These are phyloP conservation scores for Cyprinodon variegatus DNA, from an alignment of 2,113 vertebrate species.

Conservation along the genomic window DNA sequence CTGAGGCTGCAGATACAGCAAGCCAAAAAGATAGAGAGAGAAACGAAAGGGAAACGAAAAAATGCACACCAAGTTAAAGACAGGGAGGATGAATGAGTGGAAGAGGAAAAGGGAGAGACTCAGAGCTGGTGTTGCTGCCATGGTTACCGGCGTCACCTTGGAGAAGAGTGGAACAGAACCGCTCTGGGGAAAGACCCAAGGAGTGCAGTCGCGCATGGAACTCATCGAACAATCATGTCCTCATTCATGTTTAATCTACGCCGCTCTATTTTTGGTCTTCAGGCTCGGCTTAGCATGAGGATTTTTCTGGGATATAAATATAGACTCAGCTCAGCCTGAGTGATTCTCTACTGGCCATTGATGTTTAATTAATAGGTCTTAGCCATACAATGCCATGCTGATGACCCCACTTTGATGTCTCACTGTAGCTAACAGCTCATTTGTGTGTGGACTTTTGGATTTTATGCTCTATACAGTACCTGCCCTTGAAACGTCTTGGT, in stretches of 20 bases:
- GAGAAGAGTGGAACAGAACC: slow-evolving; percentile 70
- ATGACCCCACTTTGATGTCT: slow-evolving; percentile 8
- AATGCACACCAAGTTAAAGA: slow-evolving; percentile 22
- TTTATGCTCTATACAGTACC: neutral
- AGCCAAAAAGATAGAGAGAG: neutral
- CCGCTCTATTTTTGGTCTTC: slow-evolving; percentile 45
- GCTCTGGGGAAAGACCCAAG: slow-evolving; percentile 70
- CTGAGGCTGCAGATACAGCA: slow-evolving; percentile 19
- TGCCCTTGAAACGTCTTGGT: slow-evolving; percentile 50
- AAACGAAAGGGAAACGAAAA: slow-evolving; percentile 13
- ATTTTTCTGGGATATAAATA: slow-evolving; percentile 9
- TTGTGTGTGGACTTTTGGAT: slow-evolving; percentile 6
- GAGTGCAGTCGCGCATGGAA: slow-evolving; percentile 23
- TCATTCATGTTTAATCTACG: slow-evolving; percentile 61
- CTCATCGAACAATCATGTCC: slow-evolving; percentile 53
- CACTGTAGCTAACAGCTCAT: slow-evolving; percentile 2
- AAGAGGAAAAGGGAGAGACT: slow-evolving; percentile 45
- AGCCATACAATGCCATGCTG: slow-evolving; percentile 30
- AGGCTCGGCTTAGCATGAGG: slow-evolving; percentile 25
- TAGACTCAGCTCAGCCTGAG: slow-evolving; percentile 13
- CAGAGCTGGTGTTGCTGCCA: slow-evolving; percentile 75
- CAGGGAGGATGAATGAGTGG: slow-evolving; percentile 22
- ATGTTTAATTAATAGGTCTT: slow-evolving; percentile 62
- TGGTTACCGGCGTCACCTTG: slow-evolving; percentile 75
- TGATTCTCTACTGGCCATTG: slow-evolving; percentile 31